Evolutionary conservation across 2,888 invertebrate species (phyloP), one percentile per base, ranked within the genome.

Genomic region (Aphidoletes aphidimyza): DNA sequence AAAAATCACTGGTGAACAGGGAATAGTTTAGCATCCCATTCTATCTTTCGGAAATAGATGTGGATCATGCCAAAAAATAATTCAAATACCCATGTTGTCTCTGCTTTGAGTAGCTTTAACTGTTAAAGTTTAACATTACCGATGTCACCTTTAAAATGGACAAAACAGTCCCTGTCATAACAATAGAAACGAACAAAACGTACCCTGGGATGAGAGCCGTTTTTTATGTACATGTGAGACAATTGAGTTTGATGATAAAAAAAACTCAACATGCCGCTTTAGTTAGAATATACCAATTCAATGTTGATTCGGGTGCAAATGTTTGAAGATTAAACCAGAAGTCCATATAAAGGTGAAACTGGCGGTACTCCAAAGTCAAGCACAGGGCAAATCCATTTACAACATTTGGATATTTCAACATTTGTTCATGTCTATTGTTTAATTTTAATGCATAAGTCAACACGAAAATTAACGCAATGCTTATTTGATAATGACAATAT

Each of bases 281-380:
- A n/a, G 54, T 26, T 26, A 54, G 26, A 17, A 17, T 47, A 47
- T 11, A 22, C 47, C 5, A 54, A 54, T 22, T 54, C 54, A 54
- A 22, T 54, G 54, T 54, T 42, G 42, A 42, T 42, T 42, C 14
- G 42, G 42, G 6, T 9, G 42, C 8, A 42, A 42, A 54, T 54
- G 54, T 47, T 47, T 47, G 19, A 47, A 47, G 47, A 47, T 47
- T 47, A 47, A n/a, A 47, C 47, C 47, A 47, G 47, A 47, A 47
- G 19, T 47, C n/a, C 47, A 47, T 19, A 47, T 47, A 47, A 47
- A 47, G 47, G 47, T 54, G 14, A 54, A 54, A n/a, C n/a, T n/a
- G n/a, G n/a, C n/a, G n/a, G n/a, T n/a, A n/a, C n/a, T n/a, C 54
- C 54, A 26, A 54, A 54, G 14, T 2, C 11, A 26, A 26, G 19